These are phyloP conservation scores for Zenarchopterus dispar DNA, from an alignment of 2,797 vertebrate species.

Conservation along the genomic window DNA sequence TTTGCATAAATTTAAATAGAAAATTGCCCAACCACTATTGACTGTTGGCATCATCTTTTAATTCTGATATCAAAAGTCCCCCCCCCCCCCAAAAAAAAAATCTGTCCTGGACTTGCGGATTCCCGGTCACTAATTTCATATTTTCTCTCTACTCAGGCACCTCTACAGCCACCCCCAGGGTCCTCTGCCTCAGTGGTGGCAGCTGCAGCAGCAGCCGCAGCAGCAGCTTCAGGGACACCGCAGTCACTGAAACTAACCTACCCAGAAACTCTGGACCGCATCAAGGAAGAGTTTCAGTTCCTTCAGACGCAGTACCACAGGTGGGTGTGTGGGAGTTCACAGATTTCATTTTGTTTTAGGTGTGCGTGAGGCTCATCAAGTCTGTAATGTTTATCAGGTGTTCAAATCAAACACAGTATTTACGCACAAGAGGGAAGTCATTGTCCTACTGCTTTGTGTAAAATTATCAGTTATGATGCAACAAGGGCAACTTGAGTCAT, in stretches of 20 bases:
- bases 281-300: slow-evolving; percentile 95
- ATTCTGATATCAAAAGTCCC: slow-evolving; percentile 4
- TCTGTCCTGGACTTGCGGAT: background rate
- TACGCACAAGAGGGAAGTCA: too few relatives aligned
- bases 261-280: slow-evolving; percentile 91
- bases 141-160: slow-evolving; percentile 76
- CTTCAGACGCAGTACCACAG: slow-evolving; percentile 95
- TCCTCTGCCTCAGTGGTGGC: slow-evolving; percentile 83
- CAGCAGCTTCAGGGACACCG: slow-evolving; percentile 83
- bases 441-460: too few relatives aligned
- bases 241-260: slow-evolving; percentile 93
- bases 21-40: too few relatives aligned
- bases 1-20: too few relatives aligned
- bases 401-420: too few relatives aligned
- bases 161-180: slow-evolving; percentile 87
- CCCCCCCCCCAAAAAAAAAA: too few relatives aligned
- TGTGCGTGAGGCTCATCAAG: background rate
- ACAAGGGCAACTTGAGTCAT: too few relatives aligned
- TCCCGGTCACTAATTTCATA: background rate
- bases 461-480: too few relatives aligned
- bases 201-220: slow-evolving; percentile 78
- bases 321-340: slow-evolving; percentile 51
- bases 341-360: background rate
- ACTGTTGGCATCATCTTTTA: background rate
- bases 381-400: too few relatives aligned